Base-by-base conservation (phyloP, 1,140 invertebrate genomes). In the Drosophila prosaltans region DNA sequence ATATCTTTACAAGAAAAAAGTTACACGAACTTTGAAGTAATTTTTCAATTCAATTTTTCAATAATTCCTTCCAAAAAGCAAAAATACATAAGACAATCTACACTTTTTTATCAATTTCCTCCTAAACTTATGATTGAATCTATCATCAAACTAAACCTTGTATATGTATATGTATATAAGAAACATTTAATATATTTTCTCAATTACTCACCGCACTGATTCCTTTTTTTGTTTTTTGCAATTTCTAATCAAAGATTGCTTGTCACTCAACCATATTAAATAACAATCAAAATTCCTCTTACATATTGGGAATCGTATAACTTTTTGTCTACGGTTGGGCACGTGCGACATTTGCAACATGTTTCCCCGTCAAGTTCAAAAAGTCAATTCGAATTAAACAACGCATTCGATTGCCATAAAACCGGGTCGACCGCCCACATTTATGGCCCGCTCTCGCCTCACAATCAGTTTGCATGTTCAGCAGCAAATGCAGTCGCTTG, bases 381-480 rank as follows among this genome's bases (percentile, higher is more conserved):
- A 82, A 82, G 82, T 86, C 83, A 86, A 82, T 82, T 86, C 76
- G 76, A 86, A 88, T 86, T 86, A 88, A 88, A 86, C 82, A 80
- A 86, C 69, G 80, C 83, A 80, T 86, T 86, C 80, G 80, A 86
- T 80, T 79, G 83, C 76, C 83, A 83, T 80, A 86, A 83, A 86
- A 85, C 72, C 65, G 71, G 51, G 71, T 36, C 48, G 59, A 59
- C 59, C 64, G 64, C 57, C 72, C 65, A 69, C 69, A 71, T 81
- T 84, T 84, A 85, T 77, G 74, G 69, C 45, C 64, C 72, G 57
- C 58, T 58, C 11, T 64, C 68, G 63, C 68, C 39, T 59, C 61
- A 26, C 45, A 51, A 51, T 26, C 21, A 32, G 21, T 67, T 51
- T 72, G 71, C 75, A 54, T 69, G 68, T 57, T 78, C 68, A 65